These are phyloP conservation scores for Nesoenas mayeri DNA, from an alignment of 2,113 vertebrate genomes.

Conservation along the genomic window DNA sequence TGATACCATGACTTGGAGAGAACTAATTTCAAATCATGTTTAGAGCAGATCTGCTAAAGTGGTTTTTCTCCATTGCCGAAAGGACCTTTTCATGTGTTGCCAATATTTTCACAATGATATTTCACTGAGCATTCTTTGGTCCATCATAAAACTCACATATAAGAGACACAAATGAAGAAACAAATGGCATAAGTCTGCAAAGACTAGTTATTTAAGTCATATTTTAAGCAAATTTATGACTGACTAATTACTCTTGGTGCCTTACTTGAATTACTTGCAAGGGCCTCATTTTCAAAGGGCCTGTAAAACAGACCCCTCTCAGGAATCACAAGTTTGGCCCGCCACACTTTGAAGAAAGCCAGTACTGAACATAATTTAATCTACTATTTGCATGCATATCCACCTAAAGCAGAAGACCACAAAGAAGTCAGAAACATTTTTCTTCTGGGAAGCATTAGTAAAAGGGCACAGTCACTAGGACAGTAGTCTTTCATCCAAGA, in stretches of 20 bases:
- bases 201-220: conserved; percentile 5
- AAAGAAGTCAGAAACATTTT: conserved; percentile 7
- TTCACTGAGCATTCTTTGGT: background rate
- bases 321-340: conserved; percentile 45
- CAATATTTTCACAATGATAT: background rate
- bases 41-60: background rate
- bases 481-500: background rate
- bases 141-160: background rate
- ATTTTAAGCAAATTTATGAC: conserved; percentile 38
- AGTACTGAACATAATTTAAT: background rate
- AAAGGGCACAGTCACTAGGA: background rate
- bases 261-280: conserved; percentile 24
- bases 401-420: conserved; percentile 22
- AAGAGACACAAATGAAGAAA: conserved; percentile 4
- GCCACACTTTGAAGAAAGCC: conserved; percentile 19
- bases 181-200: background rate
- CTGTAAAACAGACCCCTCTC: conserved; percentile 17
- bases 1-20: background rate
- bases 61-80: background rate
- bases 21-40: conserved; percentile 10
- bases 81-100: background rate
- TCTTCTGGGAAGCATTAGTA: conserved; percentile 12
- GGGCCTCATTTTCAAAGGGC: conserved; percentile 17
- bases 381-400: conserved; percentile 13
- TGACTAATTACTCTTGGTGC: background rate